Conservation (phyloP, 2,113 vertebrate genomes). For the Furnarius figulus region DNA sequence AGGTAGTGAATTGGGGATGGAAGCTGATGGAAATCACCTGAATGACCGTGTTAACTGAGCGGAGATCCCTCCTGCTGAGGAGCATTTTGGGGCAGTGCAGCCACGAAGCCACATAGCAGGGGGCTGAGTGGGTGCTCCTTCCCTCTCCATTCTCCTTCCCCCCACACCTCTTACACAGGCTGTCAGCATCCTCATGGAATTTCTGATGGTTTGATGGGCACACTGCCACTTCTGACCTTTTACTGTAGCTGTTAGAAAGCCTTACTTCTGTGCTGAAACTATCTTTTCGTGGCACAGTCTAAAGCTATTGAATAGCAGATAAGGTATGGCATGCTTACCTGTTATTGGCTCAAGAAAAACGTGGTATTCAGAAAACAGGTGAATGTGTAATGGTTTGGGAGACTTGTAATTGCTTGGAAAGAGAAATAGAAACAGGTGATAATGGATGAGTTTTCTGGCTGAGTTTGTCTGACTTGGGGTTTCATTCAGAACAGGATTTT, state of each 20-base stretch:
- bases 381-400: not conserved
- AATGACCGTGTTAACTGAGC: accelerated
- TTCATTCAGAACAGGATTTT: not conserved
- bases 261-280: not conserved
- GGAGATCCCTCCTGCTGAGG: not conserved
- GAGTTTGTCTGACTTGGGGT: not conserved
- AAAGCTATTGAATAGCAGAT: not conserved
- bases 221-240: not conserved
- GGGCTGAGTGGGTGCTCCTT: not conserved
- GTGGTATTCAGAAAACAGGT: not conserved
- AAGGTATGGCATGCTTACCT: not conserved
- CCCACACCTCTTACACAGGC: not conserved
- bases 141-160: accelerated
- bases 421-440: not conserved
- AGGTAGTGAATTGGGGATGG: not conserved
- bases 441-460: not conserved
- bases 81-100: not conserved
- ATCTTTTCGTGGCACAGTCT: not conserved
- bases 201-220: not conserved
- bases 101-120: not conserved
- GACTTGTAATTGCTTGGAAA: not conserved
- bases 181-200: not conserved
- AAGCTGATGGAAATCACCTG: not conserved
- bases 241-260: not conserved
- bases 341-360: not conserved